A percentile compares a stretch with the other conserved stretches of the same genome.
phyloP scores from a whole-genome alignment of 92 coral and sea anemone species.

The Phymanthus crucifer region DNA sequence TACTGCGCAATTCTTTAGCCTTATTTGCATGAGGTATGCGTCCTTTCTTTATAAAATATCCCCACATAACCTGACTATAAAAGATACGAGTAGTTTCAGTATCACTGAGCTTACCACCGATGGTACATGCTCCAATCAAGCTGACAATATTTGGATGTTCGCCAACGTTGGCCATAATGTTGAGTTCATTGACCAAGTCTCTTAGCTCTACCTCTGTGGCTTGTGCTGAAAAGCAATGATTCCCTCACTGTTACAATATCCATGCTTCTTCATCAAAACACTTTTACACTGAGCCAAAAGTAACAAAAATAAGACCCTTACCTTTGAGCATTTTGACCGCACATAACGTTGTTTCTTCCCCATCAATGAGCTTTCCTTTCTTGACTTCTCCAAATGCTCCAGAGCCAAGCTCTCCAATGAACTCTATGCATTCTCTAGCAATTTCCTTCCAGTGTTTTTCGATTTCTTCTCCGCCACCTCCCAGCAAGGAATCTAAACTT shows the following conservation, averaged over 20 bases:
- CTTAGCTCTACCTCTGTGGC: slow-evolving; percentile 52
- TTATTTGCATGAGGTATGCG: too few relatives aligned
- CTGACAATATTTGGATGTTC: slow-evolving; percentile 76
- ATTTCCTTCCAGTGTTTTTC: slow-evolving; percentile 56
- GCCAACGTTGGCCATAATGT: slow-evolving; percentile 72
- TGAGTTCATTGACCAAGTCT: slow-evolving; percentile 73
- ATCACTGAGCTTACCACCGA: slow-evolving; percentile 32
- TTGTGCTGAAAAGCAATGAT: slow-evolving; percentile 8
- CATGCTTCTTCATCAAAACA: slow-evolving; percentile 12
- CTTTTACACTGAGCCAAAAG: slow-evolving; percentile 7
- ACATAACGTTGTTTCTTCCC: slow-evolving; percentile 33
- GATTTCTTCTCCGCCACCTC: slow-evolving; percentile 7
- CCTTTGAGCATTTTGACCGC: slow-evolving; percentile 68
- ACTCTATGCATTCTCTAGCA: slow-evolving; percentile 39
- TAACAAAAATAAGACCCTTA: slow-evolving; percentile 6
- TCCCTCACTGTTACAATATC: too few relatives aligned
- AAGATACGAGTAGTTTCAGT: too few relatives aligned
- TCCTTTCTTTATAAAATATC: too few relatives aligned
- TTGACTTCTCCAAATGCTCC: slow-evolving; percentile 70
- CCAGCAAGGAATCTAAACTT: slow-evolving; percentile 3
- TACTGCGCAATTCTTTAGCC: too few relatives aligned
- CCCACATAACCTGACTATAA: too few relatives aligned
- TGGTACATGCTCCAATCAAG: slow-evolving; percentile 73
- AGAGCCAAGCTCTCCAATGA: slow-evolving; percentile 59
- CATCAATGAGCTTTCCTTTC: slow-evolving; percentile 46